Evolutionary conservation across 2,113 vertebrate genomes (phyloP).

Genomic region (Pteropus alecto): DNA sequence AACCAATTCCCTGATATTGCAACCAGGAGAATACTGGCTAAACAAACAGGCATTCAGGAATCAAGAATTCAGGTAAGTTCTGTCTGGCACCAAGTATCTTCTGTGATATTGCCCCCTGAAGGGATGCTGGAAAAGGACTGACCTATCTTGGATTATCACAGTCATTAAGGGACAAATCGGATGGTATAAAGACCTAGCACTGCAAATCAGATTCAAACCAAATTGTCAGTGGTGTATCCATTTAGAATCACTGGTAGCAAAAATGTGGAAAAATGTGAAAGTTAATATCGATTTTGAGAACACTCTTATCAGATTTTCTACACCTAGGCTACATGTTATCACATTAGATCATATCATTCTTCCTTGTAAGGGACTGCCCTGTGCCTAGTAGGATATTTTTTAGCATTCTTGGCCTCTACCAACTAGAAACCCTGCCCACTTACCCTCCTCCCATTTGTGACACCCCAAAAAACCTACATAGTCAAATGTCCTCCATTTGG

Average conservation of each 20-base stretch:
- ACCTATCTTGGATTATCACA: background rate
- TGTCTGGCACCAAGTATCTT: background rate
- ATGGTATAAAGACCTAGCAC: background rate
- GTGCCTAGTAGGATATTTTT: background rate
- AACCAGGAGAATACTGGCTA: background rate
- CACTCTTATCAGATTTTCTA: background rate
- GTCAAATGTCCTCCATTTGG: background rate
- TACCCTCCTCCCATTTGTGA: background rate
- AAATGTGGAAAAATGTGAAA: background rate
- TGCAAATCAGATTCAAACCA: background rate
- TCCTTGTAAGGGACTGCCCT: background rate
- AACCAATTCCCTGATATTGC: background rate
- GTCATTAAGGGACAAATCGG: background rate
- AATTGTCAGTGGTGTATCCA: background rate
- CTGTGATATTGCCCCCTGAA: background rate
- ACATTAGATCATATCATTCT: background rate
- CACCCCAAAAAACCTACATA: background rate
- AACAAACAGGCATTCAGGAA: background rate
- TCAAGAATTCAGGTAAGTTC: slow-evolving; percentile 26
- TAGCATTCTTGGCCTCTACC: background rate
- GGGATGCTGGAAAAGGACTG: background rate
- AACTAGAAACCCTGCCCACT: background rate
- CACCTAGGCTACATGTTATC: background rate
- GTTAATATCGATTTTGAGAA: background rate
- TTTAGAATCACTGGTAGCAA: background rate